These are phyloP conservation scores for Acanthornis magna DNA, from an alignment of 2,797 vertebrate species.

Conservation along the genomic window DNA sequence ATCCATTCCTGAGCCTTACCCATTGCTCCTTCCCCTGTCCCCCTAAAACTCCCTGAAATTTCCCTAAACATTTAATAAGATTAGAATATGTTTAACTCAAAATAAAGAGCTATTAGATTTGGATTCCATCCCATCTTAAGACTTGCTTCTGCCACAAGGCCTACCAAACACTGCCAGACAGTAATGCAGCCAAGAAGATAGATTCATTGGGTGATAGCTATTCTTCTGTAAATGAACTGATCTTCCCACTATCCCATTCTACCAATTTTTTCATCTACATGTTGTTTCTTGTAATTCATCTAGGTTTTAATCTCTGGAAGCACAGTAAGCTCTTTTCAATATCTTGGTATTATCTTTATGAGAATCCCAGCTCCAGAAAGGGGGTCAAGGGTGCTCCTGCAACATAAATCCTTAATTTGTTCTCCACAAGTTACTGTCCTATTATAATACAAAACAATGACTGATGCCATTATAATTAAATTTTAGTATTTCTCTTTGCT, in stretches of 20 bases:
- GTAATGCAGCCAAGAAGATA: neutral
- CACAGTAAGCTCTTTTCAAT: neutral
- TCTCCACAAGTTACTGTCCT: neutral
- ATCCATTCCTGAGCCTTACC: neutral
- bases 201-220: neutral
- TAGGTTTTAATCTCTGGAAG: neutral
- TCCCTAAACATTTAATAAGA: neutral
- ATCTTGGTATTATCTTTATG: neutral
- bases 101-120: neutral
- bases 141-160: neutral
- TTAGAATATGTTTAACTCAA: neutral
- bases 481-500: neutral
- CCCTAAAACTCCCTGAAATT: neutral
- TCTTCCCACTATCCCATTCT: neutral
- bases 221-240: constrained; percentile 6
- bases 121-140: neutral
- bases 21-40: neutral
- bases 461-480: neutral
- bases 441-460: neutral
- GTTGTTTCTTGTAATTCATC: neutral
- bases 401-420: neutral
- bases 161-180: neutral
- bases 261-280: neutral
- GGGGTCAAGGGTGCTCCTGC: neutral
- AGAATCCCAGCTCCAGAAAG: neutral